phyloP scores from a whole-genome alignment of 2,888 invertebrate genomes.

The Ophraella communa region DNA sequence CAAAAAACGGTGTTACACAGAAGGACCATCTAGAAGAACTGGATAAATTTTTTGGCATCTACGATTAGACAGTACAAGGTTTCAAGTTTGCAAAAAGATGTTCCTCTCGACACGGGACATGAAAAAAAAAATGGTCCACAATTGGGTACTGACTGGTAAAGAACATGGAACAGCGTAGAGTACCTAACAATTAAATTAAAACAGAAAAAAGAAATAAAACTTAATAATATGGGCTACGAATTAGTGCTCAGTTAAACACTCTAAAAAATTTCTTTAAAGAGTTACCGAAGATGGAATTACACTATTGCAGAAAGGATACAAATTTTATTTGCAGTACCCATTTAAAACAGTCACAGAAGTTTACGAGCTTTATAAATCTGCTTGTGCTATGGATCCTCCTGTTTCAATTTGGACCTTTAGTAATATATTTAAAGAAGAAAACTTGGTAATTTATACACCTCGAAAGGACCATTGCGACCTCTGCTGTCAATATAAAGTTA shows the following conservation, averaged over 20 bases:
- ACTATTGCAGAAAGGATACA: too few relatives aligned
- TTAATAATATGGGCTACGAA: too few relatives aligned
- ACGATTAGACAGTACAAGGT: neutral
- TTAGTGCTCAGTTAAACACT: too few relatives aligned
- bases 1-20: too few relatives aligned
- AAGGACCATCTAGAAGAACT: too few relatives aligned
- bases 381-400: neutral
- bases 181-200: neutral
- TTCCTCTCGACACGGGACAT: neutral
- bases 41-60: too few relatives aligned
- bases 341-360: too few relatives aligned
- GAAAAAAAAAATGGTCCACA: neutral
- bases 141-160: neutral
- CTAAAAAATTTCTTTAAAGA: too few relatives aligned
- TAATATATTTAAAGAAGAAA: too few relatives aligned
- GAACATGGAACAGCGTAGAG: neutral
- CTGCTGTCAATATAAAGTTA: neutral
- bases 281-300: too few relatives aligned
- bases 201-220: neutral
- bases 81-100: neutral
- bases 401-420: neutral
- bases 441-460: neutral
- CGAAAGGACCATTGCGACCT: neutral
- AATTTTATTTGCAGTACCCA: too few relatives aligned
- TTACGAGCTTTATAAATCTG: too few relatives aligned